These are phyloP conservation scores for Drosophila pseudoobscura DNA, from an alignment of 1,140 invertebrate genomes.

Conservation along the genomic window DNA sequence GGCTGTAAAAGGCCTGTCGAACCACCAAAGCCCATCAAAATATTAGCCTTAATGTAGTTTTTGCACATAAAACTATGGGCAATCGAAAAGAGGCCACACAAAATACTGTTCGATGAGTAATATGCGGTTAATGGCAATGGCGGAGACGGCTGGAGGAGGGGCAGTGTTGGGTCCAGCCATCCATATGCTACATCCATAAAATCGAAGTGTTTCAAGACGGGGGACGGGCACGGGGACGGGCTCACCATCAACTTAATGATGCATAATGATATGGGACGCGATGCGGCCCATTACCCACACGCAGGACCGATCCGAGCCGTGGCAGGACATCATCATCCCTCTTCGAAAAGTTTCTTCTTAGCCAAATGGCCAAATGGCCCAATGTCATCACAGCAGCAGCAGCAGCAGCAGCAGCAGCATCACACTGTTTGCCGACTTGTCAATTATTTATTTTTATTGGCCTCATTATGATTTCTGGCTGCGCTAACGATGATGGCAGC, in stretches of 20 bases:
- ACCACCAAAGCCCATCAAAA: slow-evolving; percentile 27
- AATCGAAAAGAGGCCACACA: slow-evolving; percentile 49
- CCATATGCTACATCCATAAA: slow-evolving; percentile 64
- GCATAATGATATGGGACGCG: slow-evolving; percentile 78
- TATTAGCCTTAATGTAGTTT: slow-evolving; percentile 46
- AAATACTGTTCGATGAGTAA: slow-evolving; percentile 76
- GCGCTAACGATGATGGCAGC: slow-evolving; percentile 48
- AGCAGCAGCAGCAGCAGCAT: not conserved
- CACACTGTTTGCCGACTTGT: slow-evolving; percentile 36
- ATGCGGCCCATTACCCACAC: slow-evolving; percentile 73
- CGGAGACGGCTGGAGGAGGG: slow-evolving; percentile 17
- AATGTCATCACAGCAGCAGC: slow-evolving; percentile 23
- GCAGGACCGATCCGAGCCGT: slow-evolving; percentile 11
- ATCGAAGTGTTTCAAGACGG: slow-evolving; percentile 62
- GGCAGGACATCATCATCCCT: slow-evolving; percentile 31
- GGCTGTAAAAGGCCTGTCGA: not conserved
- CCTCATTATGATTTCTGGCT: slow-evolving; percentile 63
- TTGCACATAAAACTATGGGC: slow-evolving; percentile 49
- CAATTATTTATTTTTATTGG: slow-evolving; percentile 76
- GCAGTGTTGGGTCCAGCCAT: slow-evolving; percentile 13
- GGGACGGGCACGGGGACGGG: not conserved
- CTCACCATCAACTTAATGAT: slow-evolving; percentile 76
- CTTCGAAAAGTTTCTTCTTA: slow-evolving; percentile 48
- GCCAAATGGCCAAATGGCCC: slow-evolving; percentile 48
- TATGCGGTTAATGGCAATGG: slow-evolving; percentile 69